Conservation (phyloP, 2,797 vertebrate genomes). For the Neomorphus geoffroyi region DNA sequence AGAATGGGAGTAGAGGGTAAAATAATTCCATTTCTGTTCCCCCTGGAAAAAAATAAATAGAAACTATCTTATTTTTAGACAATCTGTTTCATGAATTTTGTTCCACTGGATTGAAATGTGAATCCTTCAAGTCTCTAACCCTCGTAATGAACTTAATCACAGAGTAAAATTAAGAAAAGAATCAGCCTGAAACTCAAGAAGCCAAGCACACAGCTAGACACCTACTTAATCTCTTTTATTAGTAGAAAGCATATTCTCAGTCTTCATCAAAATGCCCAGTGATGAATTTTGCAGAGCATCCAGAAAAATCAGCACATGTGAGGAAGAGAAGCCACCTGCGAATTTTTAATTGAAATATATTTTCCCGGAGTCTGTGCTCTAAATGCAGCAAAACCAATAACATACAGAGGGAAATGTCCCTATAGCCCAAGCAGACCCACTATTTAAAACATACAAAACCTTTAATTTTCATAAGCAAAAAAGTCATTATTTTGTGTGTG, state of each 20-base stretch:
- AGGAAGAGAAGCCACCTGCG: background rate
- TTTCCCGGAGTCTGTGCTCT: background rate
- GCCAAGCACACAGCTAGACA: background rate
- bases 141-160: background rate
- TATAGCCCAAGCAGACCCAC: background rate
- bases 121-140: background rate
- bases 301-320: background rate
- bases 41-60: background rate
- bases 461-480: background rate
- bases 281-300: background rate
- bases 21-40: background rate
- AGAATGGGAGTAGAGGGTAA: constrained; percentile 32
- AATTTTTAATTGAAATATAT: background rate
- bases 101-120: background rate
- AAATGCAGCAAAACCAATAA: background rate
- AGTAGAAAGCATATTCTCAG: background rate
- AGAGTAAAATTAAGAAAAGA: background rate
- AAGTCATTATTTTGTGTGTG: background rate
- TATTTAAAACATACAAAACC: background rate
- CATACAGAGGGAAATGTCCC: background rate
- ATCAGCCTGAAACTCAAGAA: background rate
- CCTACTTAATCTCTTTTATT: background rate
- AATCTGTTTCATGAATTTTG: background rate
- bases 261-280: background rate
- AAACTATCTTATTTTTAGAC: background rate